Evolutionary conservation across 2,797 vertebrate species (phyloP), one percentile per base, ranked within the genome.

Genomic region (Malacoctenus gilli): DNA sequence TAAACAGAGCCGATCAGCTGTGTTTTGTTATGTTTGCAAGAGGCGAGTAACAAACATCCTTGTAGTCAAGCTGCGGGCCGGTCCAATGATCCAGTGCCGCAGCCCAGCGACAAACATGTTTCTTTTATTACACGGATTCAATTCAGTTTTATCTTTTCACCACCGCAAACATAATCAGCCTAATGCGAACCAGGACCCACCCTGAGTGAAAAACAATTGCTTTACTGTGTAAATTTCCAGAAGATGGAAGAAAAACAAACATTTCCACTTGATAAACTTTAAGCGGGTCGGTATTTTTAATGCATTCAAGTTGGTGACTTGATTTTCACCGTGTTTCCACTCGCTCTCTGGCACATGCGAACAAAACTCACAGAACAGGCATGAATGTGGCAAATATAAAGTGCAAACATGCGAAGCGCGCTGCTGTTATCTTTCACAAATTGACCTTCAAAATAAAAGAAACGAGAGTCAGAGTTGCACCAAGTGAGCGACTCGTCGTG

Each of bases 1-100:
- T 82, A 81, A 84, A 79, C 62, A 11, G 46, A 81, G 41, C 59
- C 22, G 68, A 83, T 83, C 84, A 79, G 81, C 74, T 84, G 84
- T 68, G 61, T 58, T 80, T 58, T 77, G 72, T 83, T 78, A 60
- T 82, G 76, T 74, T 85, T 79, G 56, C 53, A 68, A 61, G 75
- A 68, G 56, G 68, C 71, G 82, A 85, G 79, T 66, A 79, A 76
- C 77, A 88, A 85, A 82, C 72, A 86, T 75, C 71, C 70, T 68
- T n/a, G 55, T 62, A 77, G 71, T 79, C 43, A 68, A 52, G 68
- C 64, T 78, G 68, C n/a, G 0, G 43, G 47, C 44, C 19, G n/a
- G 19, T 72, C 68, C 68, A 70, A 44, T 43, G 18, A 63, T 72
- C 80, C 75, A 56, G 48, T 66, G 63, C 61, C 72, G 15, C 51